Conservation (phyloP, 2,888 invertebrate species). For the Clunio marinus region DNA sequence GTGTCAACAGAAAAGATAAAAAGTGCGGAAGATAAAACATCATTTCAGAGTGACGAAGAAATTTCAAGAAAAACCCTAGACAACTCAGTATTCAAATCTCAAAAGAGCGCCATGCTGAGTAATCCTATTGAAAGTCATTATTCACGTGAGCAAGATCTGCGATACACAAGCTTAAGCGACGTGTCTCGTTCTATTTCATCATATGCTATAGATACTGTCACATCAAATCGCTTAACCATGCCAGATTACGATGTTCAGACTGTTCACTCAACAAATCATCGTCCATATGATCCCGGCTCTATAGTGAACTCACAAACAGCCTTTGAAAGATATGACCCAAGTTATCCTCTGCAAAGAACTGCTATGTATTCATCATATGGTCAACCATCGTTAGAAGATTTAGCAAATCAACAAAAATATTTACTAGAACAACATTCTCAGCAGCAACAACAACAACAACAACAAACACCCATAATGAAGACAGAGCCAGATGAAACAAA, state of each 20-base stretch:
- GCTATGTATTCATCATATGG: constrained; percentile 61
- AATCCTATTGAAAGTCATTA: constrained; percentile 39
- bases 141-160: constrained; percentile 38
- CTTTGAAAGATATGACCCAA: constrained; percentile 63
- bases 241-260: constrained; percentile 36
- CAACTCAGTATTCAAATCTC: constrained; percentile 2
- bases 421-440: constrained; percentile 58
- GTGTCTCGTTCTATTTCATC: constrained; percentile 58
- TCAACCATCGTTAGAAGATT: constrained; percentile 56
- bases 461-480: constrained; percentile 62
- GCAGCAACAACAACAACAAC: constrained; percentile 51
- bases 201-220: constrained; percentile 55
- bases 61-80: background rate
- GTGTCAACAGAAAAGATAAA: background rate
- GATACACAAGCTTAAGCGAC: constrained; percentile 60
- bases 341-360: constrained; percentile 53
- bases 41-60: background rate
- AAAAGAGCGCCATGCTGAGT: constrained; percentile 31
- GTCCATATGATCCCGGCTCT: constrained; percentile 59
- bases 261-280: constrained; percentile 54
- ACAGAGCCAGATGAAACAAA: constrained; percentile 63
- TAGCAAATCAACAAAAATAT: constrained; percentile 55
- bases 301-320: constrained; percentile 57
- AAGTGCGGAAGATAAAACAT: background rate
- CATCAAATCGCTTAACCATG: constrained; percentile 46